Conservation (phyloP, 2,888 invertebrate genomes). For the Adineta ricciae region DNA sequence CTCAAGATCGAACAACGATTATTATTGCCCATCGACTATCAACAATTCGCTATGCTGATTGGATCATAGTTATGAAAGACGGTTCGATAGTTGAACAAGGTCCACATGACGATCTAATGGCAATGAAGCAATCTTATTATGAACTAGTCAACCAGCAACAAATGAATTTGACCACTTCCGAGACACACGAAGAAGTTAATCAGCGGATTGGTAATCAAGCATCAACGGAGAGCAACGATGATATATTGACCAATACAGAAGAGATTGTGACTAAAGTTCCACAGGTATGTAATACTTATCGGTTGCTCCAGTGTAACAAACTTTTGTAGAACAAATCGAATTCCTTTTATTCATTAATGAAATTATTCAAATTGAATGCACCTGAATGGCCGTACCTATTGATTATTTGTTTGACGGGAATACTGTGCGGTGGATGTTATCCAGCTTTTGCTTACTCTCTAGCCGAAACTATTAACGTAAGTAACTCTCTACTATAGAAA, state of each 20-base stretch:
- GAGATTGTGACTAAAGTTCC: neutral
- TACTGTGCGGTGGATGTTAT: neutral
- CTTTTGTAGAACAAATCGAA: neutral
- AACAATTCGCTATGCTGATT: conserved; percentile 53
- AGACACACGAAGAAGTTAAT: neutral
- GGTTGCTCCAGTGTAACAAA: neutral
- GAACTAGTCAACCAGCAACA: conserved; percentile 50
- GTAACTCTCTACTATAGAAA: neutral
- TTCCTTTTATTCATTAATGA: neutral
- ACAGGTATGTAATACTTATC: neutral
- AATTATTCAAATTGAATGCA: neutral
- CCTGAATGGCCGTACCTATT: neutral
- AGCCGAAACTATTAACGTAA: neutral
- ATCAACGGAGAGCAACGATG: too few relatives aligned
- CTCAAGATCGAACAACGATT: conserved; percentile 51
- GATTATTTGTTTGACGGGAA: neutral
- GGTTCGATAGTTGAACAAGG: conserved; percentile 54
- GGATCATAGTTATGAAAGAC: conserved; percentile 52
- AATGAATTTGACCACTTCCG: neutral
- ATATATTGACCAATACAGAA: neutral
- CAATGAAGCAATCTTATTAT: conserved; percentile 50
- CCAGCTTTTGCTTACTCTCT: neutral
- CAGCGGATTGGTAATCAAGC: too few relatives aligned
- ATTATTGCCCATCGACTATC: conserved; percentile 53
- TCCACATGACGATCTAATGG: conserved; percentile 51